phyloP scores from a whole-genome alignment of 2,888 invertebrate genomes.

The Cyaniris semiargus region DNA sequence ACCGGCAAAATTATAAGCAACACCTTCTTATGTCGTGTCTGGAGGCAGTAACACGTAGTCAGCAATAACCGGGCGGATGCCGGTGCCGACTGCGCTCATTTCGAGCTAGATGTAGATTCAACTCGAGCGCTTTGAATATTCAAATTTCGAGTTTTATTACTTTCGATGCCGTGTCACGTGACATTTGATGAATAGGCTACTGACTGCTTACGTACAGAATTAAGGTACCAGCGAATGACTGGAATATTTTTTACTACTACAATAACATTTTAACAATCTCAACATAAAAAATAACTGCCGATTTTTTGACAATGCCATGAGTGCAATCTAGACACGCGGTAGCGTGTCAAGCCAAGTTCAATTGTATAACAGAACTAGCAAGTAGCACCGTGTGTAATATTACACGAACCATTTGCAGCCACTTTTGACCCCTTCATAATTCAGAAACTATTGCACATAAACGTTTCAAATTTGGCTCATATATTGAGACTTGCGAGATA shows the following conservation, averaged over 20 bases:
- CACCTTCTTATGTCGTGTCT: constrained; percentile 74
- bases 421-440: no score
- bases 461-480: no score
- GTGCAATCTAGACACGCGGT: no score
- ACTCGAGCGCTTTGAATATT: constrained; percentile 27
- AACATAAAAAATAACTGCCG: no score
- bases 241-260: not conserved
- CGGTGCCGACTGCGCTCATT: constrained; percentile 40
- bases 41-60: constrained; percentile 63
- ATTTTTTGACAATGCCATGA: no score
- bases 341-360: no score
- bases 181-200: not conserved
- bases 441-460: no score
- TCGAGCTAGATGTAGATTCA: constrained; percentile 36
- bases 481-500: no score
- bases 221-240: not conserved
- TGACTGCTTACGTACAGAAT: not conserved
- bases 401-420: no score
- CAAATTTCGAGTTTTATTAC: constrained; percentile 21
- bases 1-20: constrained; percentile 76
- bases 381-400: no score
- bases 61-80: constrained; percentile 40
- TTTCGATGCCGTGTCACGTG: constrained; percentile 11
- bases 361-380: no score
- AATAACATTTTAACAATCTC: no score